Conservation (phyloP, 2,797 vertebrate species). For the Molossus alvarezi region DNA sequence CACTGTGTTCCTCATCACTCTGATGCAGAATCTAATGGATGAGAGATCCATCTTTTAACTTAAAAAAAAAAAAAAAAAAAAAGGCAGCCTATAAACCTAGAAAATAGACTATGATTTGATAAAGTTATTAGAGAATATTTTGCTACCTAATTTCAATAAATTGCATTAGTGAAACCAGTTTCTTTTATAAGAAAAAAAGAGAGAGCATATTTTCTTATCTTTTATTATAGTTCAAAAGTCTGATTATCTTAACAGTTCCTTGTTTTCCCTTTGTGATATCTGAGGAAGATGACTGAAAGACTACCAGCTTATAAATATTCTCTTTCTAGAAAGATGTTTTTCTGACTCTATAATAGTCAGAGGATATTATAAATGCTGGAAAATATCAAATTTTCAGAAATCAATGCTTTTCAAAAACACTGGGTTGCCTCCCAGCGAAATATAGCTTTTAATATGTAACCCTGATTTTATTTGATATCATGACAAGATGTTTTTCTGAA, state of each 20-base stretch:
- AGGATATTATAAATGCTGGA: slow-evolving; percentile 70
- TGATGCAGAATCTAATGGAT: slow-evolving; percentile 71
- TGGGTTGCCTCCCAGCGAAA: slow-evolving; percentile 40
- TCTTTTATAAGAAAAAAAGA: slow-evolving; percentile 62
- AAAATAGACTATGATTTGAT: slow-evolving; percentile 57
- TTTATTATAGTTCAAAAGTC: slow-evolving; percentile 64
- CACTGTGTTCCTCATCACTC: slow-evolving; percentile 58
- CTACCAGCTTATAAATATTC: slow-evolving; percentile 65
- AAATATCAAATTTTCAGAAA: slow-evolving; percentile 71
- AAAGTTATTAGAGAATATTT: slow-evolving; percentile 78
- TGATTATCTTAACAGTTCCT: slow-evolving; percentile 9
- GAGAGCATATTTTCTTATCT: not conserved
- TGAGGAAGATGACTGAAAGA: slow-evolving; percentile 67
- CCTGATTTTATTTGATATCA: slow-evolving; percentile 76
- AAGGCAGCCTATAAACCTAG: slow-evolving; percentile 8
- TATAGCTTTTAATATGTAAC: not conserved
- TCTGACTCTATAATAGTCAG: slow-evolving; percentile 28
- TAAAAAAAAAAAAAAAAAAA: slow-evolving; percentile 19
- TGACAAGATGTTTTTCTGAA: slow-evolving; percentile 70
- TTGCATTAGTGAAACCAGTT: slow-evolving; percentile 40
- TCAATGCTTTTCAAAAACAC: slow-evolving; percentile 55
- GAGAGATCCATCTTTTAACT: slow-evolving; percentile 47
- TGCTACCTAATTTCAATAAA: slow-evolving; percentile 70
- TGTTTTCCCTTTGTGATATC: slow-evolving; percentile 55
- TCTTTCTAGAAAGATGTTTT: slow-evolving; percentile 58